phyloP scores from a whole-genome alignment of 2,113 vertebrate species.

The Zingel zingel region DNA sequence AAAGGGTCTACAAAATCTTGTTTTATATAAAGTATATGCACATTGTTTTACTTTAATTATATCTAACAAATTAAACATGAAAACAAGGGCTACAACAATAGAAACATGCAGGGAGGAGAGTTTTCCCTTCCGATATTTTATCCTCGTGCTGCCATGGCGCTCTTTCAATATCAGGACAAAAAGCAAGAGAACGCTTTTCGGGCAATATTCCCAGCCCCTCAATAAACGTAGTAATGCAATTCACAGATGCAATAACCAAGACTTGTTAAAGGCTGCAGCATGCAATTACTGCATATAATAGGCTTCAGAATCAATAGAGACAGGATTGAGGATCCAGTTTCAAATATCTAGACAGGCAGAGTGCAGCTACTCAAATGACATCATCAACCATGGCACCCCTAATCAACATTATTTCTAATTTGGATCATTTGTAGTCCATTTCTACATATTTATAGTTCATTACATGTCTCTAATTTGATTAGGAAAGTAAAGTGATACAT shows the following conservation, averaged over 20 bases:
- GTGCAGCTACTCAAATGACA: slow-evolving; percentile 83
- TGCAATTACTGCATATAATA: slow-evolving; percentile 83
- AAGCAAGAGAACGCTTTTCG: slow-evolving; percentile 76
- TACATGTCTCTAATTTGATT: slow-evolving; percentile 82
- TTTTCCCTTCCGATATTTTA: slow-evolving; percentile 25
- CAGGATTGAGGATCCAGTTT: slow-evolving; percentile 76
- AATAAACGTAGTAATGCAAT: slow-evolving; percentile 84
- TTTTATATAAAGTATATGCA: background rate
- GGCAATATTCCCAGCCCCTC: slow-evolving; percentile 78
- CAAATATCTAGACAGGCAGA: slow-evolving; percentile 78
- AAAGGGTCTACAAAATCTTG: background rate
- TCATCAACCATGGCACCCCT: slow-evolving; percentile 71
- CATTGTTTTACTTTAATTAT: background rate
- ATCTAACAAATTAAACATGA: background rate
- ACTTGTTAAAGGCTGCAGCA: slow-evolving; percentile 84
- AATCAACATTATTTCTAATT: slow-evolving; percentile 80
- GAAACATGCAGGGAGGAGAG: slow-evolving; percentile 31
- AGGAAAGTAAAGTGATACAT: slow-evolving; percentile 78
- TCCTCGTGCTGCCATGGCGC: slow-evolving; percentile 21
- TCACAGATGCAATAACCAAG: slow-evolving; percentile 83
- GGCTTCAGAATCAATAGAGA: slow-evolving; percentile 80
- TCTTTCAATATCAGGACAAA: slow-evolving; percentile 65
- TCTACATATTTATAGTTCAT: slow-evolving; percentile 85
- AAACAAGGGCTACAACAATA: slow-evolving; percentile 13
- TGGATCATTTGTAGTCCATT: slow-evolving; percentile 84